A percentile compares a stretch with the other conserved stretches of the same genome.
phyloP scores from a whole-genome alignment of 2,113 vertebrate genomes.

The Labeo catla region DNA sequence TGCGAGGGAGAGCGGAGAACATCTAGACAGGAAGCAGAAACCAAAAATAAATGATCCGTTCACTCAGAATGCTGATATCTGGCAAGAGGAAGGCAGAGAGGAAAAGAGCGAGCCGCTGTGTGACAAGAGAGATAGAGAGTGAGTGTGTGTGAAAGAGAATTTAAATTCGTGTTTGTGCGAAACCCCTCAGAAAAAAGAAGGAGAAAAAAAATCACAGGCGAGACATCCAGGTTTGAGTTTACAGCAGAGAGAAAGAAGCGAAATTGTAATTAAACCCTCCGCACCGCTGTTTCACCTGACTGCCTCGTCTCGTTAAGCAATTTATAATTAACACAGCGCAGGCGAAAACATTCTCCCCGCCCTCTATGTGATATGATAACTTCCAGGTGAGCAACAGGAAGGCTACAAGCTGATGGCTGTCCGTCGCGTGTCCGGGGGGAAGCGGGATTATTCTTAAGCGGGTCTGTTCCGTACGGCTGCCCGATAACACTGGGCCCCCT shows the following conservation, averaged over 20 bases:
- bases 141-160: conserved; percentile 33
- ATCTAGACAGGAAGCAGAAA: conserved; percentile 56
- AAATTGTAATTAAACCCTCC: conserved; percentile 51
- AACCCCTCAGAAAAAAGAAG: not conserved
- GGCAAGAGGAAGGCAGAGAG: conserved; percentile 6
- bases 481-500: conserved; percentile 71
- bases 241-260: not conserved
- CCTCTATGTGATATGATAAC: conserved; percentile 41
- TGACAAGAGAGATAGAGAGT: conserved; percentile 32
- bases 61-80: conserved; percentile 31
- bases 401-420: conserved; percentile 36
- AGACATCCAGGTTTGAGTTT: not conserved
- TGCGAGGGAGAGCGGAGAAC: conserved; percentile 56
- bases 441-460: conserved; percentile 68
- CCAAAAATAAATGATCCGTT: conserved; percentile 58
- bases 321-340: conserved; percentile 57
- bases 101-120: conserved; percentile 18
- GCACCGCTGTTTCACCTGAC: conserved; percentile 43
- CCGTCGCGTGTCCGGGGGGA: conserved; percentile 35
- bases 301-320: conserved; percentile 53
- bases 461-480: conserved; percentile 61
- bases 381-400: conserved; percentile 21
- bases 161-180: conserved; percentile 14
- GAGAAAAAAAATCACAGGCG: not conserved
- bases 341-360: conserved; percentile 34